Evolutionary conservation across 2,888 invertebrate species (phyloP).

Genomic region (Therioaphis trifolii): DNA sequence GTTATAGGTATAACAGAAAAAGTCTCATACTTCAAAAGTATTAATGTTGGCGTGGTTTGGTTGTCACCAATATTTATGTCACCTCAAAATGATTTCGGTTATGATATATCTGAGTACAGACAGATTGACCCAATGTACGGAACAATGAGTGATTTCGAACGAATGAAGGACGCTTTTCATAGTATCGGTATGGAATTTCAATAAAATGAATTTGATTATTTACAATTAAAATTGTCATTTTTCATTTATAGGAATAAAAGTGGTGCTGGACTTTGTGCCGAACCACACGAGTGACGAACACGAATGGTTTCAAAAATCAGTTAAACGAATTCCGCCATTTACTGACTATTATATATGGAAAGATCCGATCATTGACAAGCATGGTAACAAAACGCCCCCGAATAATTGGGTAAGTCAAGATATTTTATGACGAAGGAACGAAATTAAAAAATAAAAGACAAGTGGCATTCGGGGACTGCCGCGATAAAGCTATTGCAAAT

Average conservation of each 20-base stretch:
- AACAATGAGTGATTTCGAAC: slow-evolving; percentile 77
- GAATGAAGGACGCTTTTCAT: slow-evolving; percentile 69
- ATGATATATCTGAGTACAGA: slow-evolving; percentile 79
- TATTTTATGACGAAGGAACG: too few species aligned
- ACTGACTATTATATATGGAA: slow-evolving; percentile 85
- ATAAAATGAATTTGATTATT: neutral
- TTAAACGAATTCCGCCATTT: slow-evolving; percentile 73
- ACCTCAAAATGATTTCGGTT: slow-evolving; percentile 83
- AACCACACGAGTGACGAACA: slow-evolving; percentile 84
- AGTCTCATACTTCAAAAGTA: slow-evolving; percentile 75
- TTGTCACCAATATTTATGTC: slow-evolving; percentile 79
- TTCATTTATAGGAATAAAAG: slow-evolving; percentile 71
- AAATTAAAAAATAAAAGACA: too few species aligned
- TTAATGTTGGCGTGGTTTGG: slow-evolving; percentile 78
- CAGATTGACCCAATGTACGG: slow-evolving; percentile 79
- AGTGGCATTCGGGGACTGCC: too few species aligned
- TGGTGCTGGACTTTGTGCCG: slow-evolving; percentile 77
- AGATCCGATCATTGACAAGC: slow-evolving; percentile 71
- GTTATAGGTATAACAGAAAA: slow-evolving; percentile 73
- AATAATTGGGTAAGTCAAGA: slow-evolving; percentile 80
- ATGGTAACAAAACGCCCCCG: slow-evolving; percentile 73
- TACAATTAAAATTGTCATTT: neutral
- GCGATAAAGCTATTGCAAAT: too few species aligned
- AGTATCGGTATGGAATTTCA: slow-evolving; percentile 66
- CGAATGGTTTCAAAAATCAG: slow-evolving; percentile 83